Evolutionary conservation across 2,888 invertebrate genomes (phyloP).

Genomic region (Heteropelma amictum): DNA sequence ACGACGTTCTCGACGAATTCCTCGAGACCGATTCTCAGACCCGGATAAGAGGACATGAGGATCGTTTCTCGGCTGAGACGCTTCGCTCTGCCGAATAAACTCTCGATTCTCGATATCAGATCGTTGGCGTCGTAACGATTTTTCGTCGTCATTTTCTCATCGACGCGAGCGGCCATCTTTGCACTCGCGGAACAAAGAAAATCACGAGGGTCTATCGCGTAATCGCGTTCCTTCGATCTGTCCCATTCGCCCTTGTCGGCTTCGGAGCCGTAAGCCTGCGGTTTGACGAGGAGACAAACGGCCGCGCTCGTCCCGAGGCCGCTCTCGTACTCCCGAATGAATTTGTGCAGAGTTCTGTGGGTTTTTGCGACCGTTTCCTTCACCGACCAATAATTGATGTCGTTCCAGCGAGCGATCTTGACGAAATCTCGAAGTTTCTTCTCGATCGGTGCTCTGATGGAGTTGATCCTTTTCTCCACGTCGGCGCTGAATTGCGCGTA

Average conservation of each 20-base stretch:
- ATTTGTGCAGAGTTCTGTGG: constrained; percentile 92
- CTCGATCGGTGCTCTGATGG: constrained; percentile 89
- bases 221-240: constrained; percentile 70
- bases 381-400: constrained; percentile 95
- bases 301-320: constrained; percentile 71
- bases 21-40: constrained; percentile 83
- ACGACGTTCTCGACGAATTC: constrained; percentile 83
- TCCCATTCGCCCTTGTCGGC: constrained; percentile 73
- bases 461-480: constrained; percentile 83
- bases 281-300: constrained; percentile 73
- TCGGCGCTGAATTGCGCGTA: constrained; percentile 88
- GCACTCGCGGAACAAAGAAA: constrained; percentile 62
- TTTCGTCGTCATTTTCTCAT: not conserved
- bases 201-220: constrained; percentile 71
- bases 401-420: constrained; percentile 96
- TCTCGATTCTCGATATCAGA: constrained; percentile 76
- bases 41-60: constrained; percentile 80
- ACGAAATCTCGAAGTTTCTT: constrained; percentile 95
- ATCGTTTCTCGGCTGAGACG: constrained; percentile 84
- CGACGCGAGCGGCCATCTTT: not conserved
- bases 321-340: constrained; percentile 90
- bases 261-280: constrained; percentile 71
- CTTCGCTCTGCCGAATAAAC: constrained; percentile 82
- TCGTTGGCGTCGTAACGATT: constrained; percentile 52
- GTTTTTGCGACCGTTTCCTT: constrained; percentile 93